Percentiles rank a stretch among this genome's conserved stretches.
phyloP scores from a whole-genome alignment of 2,113 vertebrate genomes.

The Porphyrio hochstetteri region DNA sequence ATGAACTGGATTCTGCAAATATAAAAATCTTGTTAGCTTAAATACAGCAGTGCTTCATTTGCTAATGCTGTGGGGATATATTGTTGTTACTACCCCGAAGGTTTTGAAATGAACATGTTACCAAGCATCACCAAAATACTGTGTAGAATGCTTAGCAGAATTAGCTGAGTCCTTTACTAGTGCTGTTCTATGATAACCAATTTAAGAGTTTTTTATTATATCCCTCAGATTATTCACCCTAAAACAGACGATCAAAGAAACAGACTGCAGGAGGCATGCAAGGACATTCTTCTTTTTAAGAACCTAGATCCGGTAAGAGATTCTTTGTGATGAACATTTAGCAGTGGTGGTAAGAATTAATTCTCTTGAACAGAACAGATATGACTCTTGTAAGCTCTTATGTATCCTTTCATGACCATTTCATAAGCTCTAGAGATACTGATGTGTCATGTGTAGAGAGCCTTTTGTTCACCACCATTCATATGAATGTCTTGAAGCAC shows the following conservation, averaged over 20 bases:
- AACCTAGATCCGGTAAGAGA: constrained; percentile 92
- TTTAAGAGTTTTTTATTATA: constrained; percentile 25
- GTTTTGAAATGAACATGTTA: neutral
- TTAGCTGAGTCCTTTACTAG: neutral
- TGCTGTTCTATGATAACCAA: neutral
- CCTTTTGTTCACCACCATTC: neutral
- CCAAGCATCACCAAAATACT: neutral
- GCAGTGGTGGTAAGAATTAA: neutral
- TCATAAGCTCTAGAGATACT: neutral
- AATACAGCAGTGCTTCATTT: neutral
- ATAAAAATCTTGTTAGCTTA: neutral
- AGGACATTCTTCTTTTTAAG: constrained; percentile 97
- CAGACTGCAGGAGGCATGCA: constrained; percentile 95
- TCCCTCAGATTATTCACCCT: constrained; percentile 90
- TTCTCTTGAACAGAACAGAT: neutral
- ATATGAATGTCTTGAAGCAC: neutral
- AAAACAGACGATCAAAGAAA: constrained; percentile 98
- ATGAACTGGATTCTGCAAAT: neutral
- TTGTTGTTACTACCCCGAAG: neutral
- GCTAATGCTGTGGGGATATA: neutral
- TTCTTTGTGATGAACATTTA: neutral
- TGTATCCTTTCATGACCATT: neutral
- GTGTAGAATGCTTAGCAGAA: neutral
- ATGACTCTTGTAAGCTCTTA: neutral
- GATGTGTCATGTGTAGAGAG: rapidly evolving